phyloP scores from a whole-genome alignment of 2,797 vertebrate genomes.

The Agapornis canus region DNA sequence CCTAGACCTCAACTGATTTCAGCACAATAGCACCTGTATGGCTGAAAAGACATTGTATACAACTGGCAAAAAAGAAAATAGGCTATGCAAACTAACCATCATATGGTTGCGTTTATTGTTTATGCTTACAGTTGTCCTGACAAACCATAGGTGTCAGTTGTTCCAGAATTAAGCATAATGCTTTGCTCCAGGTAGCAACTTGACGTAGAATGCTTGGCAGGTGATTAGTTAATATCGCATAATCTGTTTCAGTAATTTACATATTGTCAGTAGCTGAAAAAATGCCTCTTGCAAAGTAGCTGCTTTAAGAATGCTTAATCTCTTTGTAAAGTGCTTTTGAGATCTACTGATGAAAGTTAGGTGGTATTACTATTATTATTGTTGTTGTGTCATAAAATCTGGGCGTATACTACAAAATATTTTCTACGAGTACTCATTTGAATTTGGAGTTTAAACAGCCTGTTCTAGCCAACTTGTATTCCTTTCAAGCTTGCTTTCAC shows the following conservation, averaged over 20 bases:
- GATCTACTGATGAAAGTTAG: constrained; percentile 61
- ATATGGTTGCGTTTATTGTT: constrained; percentile 1
- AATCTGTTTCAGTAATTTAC: constrained; percentile 34
- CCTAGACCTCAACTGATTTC: neutral
- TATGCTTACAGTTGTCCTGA: neutral
- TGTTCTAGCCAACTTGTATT: neutral
- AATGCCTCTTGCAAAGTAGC: constrained; percentile 20
- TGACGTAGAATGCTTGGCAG: constrained; percentile 34
- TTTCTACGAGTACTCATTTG: constrained; percentile 47
- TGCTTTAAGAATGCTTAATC: constrained; percentile 36
- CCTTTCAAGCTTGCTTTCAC: constrained; percentile 12
- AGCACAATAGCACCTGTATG: neutral
- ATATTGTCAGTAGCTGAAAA: constrained; percentile 54
- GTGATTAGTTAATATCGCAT: constrained; percentile 46
- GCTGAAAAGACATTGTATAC: neutral
- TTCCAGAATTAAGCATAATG: constrained; percentile 24
- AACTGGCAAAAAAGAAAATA: neutral
- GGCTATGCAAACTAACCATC: neutral
- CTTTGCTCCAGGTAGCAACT: constrained; percentile 36
- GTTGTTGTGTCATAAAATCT: constrained; percentile 50
- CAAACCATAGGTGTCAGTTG: constrained; percentile 13
- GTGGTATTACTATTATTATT: constrained; percentile 31
- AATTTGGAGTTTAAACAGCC: constrained; percentile 34
- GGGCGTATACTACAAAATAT: constrained; percentile 43
- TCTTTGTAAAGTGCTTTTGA: constrained; percentile 16